Evolutionary conservation across 2,888 invertebrate species (phyloP).

Genomic region (Cybosia mesomella): DNA sequence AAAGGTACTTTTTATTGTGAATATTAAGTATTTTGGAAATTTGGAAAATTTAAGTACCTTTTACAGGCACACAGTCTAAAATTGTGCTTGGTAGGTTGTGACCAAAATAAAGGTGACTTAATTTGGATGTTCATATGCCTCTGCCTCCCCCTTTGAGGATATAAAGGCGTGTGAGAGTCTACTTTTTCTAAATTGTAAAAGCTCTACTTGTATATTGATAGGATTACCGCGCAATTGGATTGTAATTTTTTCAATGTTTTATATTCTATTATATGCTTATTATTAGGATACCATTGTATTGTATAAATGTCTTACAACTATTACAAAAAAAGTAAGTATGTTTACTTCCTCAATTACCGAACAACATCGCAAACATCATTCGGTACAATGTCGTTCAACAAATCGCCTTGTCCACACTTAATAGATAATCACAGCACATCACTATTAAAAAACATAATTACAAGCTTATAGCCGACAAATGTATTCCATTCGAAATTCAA

Average conservation of each 20-base stretch:
- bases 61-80: too few relatives aligned
- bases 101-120: too few relatives aligned
- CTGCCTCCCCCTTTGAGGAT: too few relatives aligned
- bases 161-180: too few relatives aligned
- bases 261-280: background rate
- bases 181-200: too few relatives aligned
- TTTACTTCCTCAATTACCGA: conserved; percentile 48
- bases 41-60: too few relatives aligned
- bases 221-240: background rate
- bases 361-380: conserved; percentile 26
- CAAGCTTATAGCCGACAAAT: conserved; percentile 71
- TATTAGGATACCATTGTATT: background rate
- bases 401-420: conserved; percentile 46
- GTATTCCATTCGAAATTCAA: conserved; percentile 82
- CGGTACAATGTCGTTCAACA: conserved; percentile 30
- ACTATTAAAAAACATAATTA: conserved; percentile 72
- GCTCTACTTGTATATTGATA: too few relatives aligned
- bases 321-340: conserved; percentile 17
- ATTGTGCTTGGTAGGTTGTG: too few relatives aligned
- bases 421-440: conserved; percentile 51
- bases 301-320: background rate
- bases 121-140: too few relatives aligned
- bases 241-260: background rate
- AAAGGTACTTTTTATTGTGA: too few relatives aligned
- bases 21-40: too few relatives aligned